These are phyloP conservation scores for Ciona savignyi DNA, from an alignment of 23 tunicate species.

Conservation along the genomic window DNA sequence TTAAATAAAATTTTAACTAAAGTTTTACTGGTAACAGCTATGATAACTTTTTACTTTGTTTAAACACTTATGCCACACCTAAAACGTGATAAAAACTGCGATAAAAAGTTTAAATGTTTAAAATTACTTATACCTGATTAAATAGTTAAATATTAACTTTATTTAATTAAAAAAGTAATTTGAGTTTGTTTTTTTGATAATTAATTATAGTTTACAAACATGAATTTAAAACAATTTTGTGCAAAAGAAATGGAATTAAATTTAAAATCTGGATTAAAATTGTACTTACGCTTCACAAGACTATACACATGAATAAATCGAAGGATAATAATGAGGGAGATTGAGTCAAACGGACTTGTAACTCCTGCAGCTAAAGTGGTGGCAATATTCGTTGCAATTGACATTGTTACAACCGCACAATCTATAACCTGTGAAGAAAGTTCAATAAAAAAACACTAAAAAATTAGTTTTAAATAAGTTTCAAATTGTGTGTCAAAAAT, in stretches of 20 bases:
- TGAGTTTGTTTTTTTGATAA: too few relatives aligned
- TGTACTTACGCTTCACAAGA: conserved; percentile 30
- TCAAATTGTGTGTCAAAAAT: too few relatives aligned
- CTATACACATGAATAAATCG: conserved; percentile 47
- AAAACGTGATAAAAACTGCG: too few relatives aligned
- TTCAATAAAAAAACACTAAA: not conserved
- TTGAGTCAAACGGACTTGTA: conserved; percentile 47
- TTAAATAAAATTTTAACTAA: too few relatives aligned
- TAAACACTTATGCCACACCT: too few relatives aligned
- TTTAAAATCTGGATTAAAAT: not conserved
- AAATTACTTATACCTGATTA: too few relatives aligned
- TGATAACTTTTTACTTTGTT: too few relatives aligned
- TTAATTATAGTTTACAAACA: too few relatives aligned
- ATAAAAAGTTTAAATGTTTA: too few relatives aligned
- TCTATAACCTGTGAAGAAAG: conserved; percentile 38
- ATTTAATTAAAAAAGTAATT: too few relatives aligned
- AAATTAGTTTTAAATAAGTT: not conserved
- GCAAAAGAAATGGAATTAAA: not conserved
- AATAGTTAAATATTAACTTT: too few relatives aligned
- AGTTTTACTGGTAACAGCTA: too few relatives aligned
- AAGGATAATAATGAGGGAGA: conserved; percentile 48
- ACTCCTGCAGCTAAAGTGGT: conserved; percentile 47
- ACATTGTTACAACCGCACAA: conserved; percentile 33
- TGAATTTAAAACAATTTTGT: not conserved
- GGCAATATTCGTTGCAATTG: conserved; percentile 37